Conservation (phyloP, 2,113 vertebrate genomes). For the cattle (Bos taurus) region ARS-UCD2.0 NC_037357.1:2826501-2827000, state of each 20-base stretch:
- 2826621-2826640: background rate
- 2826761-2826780: constrained; percentile 91
- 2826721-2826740: constrained; percentile 66
- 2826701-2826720: background rate
- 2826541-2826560: constrained; percentile 1
- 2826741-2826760: constrained; percentile 76
- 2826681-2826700: background rate
- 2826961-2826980: background rate
- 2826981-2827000: background rate
- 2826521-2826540: background rate
- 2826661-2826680: constrained; percentile 8
- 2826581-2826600: background rate
- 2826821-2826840: constrained; percentile 90
- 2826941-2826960: background rate
- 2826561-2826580: background rate
- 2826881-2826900: background rate
- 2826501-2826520: background rate
- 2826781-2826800: constrained; percentile 80
- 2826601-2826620: background rate
- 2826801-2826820: constrained; percentile 85
- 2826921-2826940: constrained; percentile 8
- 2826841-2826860: constrained; percentile 20
- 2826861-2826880: background rate
- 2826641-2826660: background rate
- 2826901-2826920: background rate